phyloP scores from a whole-genome alignment of 2,797 vertebrate species.

The Parauchenoglanis punctatus region DNA sequence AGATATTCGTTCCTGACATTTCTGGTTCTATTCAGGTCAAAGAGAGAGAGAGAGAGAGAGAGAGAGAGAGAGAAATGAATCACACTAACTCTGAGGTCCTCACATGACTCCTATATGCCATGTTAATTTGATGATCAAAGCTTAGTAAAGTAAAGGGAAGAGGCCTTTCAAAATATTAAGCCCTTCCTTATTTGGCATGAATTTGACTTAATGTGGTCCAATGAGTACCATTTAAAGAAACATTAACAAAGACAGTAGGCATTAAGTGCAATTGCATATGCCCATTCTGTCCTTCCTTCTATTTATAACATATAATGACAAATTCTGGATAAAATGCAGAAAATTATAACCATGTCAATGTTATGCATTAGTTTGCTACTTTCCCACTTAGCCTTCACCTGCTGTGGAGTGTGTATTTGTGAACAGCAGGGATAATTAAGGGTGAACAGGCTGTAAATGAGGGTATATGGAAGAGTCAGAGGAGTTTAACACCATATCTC shows the following conservation, averaged over 20 bases:
- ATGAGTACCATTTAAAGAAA: neutral
- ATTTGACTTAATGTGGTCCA: neutral
- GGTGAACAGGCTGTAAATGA: slow-evolving; percentile 10
- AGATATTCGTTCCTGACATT: slow-evolving; percentile 17
- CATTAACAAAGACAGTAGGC: neutral
- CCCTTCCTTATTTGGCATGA: neutral
- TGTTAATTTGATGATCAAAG: neutral
- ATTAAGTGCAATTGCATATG: neutral
- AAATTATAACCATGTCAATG: neutral
- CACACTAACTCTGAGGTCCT: slow-evolving; percentile 8
- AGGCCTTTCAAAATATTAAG: neutral
- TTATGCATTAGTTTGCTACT: neutral
- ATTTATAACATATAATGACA: neutral
- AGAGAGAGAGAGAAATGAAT: too few species aligned
- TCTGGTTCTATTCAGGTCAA: neutral
- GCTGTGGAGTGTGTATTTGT: neutral
- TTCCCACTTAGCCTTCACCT: neutral
- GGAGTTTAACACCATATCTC: neutral
- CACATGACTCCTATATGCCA: slow-evolving; percentile 9
- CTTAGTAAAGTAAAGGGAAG: slow-evolving; percentile 2
- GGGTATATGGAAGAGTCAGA: slow-evolving; percentile 8
- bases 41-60: too few species aligned
- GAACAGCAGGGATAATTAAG: slow-evolving; percentile 24
- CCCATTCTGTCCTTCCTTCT: neutral
- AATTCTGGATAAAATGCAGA: neutral